Base-by-base conservation (phyloP, 2,113 vertebrate species). In the Oreotragus oreotragus region DNA sequence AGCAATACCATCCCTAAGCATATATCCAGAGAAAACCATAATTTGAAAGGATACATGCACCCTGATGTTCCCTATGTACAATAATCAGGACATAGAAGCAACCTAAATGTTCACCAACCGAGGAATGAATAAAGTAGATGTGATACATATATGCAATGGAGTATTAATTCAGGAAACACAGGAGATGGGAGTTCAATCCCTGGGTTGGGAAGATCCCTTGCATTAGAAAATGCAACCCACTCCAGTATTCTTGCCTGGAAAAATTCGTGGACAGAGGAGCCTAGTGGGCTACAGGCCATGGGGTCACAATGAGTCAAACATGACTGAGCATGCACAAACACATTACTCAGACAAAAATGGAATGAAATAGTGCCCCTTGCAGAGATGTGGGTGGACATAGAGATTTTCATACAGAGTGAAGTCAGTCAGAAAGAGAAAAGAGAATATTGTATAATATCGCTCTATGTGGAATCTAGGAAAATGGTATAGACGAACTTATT, bases 21-120 rank as follows among this genome's bases (percentile, higher is more conserved):
- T 39, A 23, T 39, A 23, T 6, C 19, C 66, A 70, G n/a, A 70
- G n/a, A 70, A 70, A 70, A 70, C 19, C n/a, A 70, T 39, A 70
- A 23, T 70, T 70, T 70, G 66, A 70, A 70, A 70, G 66, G n/a
- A 39, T 70, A 13, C 19, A 39, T 23, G 1, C 1, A 39, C 66
- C n/a, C n/a, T 0, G 0, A 70, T 23, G 10, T 23, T 12, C n/a
- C 10, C 10, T 70, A 23, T 70, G 5, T 39, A 70, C 10, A 39
- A 70, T 23, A 39, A 39, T 70, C n/a, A 70, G 66, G 19, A 70
- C 66, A 70, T 13, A 70, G 0, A 70, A 70, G 10, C 19, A 70
- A 70, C 5, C n/a, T 70, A 39, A 39, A 39, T 70, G n/a, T 70
- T 70, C 19, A 39, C 5, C 66, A 70, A 70, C 64, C 3, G 19